These are phyloP conservation scores for Callipepla californica DNA, from an alignment of 2,113 vertebrate species.

Conservation along the genomic window DNA sequence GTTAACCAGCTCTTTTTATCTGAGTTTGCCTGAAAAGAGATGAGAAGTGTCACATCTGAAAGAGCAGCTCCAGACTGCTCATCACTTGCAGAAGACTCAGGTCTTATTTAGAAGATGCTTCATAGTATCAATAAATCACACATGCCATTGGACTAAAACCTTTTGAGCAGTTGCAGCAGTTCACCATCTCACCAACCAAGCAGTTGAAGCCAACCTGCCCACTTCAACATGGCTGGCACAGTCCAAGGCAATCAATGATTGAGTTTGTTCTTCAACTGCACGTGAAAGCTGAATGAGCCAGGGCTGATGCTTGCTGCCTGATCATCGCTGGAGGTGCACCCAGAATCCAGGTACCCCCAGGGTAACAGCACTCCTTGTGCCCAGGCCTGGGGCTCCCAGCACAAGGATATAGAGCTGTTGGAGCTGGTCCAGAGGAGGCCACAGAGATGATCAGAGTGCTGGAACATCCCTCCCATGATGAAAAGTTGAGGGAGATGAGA, in stretches of 20 bases:
- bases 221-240: background rate
- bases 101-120: background rate
- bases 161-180: background rate
- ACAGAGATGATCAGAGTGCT: no score
- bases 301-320: background rate
- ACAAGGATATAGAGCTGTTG: background rate
- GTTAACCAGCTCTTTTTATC: background rate
- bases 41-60: background rate
- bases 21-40: background rate
- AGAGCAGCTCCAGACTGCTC: background rate
- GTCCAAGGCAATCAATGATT: background rate
- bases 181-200: background rate
- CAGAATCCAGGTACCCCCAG: background rate
- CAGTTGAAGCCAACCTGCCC: background rate
- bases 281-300: background rate
- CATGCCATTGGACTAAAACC: background rate
- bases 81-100: background rate
- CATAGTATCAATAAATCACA: background rate
- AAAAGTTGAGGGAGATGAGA: no score
- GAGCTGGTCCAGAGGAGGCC: no score
- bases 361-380: background rate
- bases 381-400: no score
- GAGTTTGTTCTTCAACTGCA: background rate
- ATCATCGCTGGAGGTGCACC: background rate
- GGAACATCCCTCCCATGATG: no score